Evolutionary conservation across 2,113 vertebrate species (phyloP).

Genomic region (Tylochromis polylepis): DNA sequence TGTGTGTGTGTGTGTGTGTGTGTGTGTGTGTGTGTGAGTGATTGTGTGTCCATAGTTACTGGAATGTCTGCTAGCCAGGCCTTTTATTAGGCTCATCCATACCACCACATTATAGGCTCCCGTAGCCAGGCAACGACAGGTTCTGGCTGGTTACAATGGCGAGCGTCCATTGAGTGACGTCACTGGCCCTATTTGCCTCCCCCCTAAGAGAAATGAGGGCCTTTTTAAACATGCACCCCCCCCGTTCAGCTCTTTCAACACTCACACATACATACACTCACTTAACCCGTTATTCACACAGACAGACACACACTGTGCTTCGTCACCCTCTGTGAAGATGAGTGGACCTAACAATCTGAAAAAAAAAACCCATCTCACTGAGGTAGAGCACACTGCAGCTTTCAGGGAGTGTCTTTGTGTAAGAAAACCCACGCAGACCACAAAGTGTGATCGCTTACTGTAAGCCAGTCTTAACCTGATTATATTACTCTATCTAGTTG

Average conservation of each 20-base stretch:
- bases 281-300: conserved; percentile 18
- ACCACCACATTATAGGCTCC: conserved; percentile 74
- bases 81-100: conserved; percentile 76
- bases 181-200: conserved; percentile 66
- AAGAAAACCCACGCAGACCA: conserved; percentile 25
- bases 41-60: conserved; percentile 15
- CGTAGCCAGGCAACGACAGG: conserved; percentile 77
- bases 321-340: conserved; percentile 51
- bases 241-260: conserved; percentile 32
- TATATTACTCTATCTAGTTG: neutral
- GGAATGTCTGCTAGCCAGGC: conserved; percentile 67
- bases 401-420: conserved; percentile 44
- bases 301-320: conserved; percentile 16
- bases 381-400: conserved; percentile 33
- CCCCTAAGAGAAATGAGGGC: conserved; percentile 62
- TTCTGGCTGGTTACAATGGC: conserved; percentile 76
- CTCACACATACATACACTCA: conserved; percentile 36
- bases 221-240: conserved; percentile 59
- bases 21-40: neutral
- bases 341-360: conserved; percentile 70
- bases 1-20: neutral
- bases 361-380: conserved; percentile 51
- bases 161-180: conserved; percentile 72
- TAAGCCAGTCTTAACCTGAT: neutral
- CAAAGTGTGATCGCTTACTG: neutral